Evolutionary conservation across 1,140 invertebrate species (phyloP).

Genomic region (Potamilus streckersoni): DNA sequence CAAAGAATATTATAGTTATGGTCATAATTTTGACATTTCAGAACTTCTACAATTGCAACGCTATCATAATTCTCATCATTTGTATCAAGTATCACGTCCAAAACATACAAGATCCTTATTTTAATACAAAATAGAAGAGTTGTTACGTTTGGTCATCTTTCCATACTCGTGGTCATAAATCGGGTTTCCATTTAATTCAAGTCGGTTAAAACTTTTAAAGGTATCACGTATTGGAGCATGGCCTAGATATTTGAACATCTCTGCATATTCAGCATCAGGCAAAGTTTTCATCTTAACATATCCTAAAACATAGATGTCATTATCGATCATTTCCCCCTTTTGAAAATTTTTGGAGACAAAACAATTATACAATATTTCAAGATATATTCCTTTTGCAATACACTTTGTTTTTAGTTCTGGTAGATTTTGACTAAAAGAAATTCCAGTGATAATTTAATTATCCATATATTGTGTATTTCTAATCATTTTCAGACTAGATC

Average conservation of each 20-base stretch:
- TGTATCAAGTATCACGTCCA: background rate
- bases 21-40: constrained; percentile 6
- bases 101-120: background rate
- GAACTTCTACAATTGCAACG: constrained; percentile 7
- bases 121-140: constrained; percentile 9
- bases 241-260: background rate
- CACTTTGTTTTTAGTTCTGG: constrained; percentile 19
- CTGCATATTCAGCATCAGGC: background rate
- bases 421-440: constrained; percentile 13
- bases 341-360: constrained; percentile 1
- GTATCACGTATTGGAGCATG: background rate
- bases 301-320: constrained; percentile 1
- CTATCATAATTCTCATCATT: background rate
- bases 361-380: constrained; percentile 4
- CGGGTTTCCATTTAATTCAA: constrained; percentile 1
- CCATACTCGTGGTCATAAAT: constrained; percentile 20
- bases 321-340: constrained; percentile 2
- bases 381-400: background rate
- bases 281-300: background rate
- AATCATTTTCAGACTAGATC: constrained; percentile 9
- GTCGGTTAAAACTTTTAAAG: constrained; percentile 11
- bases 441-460: constrained; percentile 13
- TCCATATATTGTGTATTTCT: constrained; percentile 18
- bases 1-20: constrained; percentile 5
- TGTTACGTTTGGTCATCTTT: constrained; percentile 27